These are phyloP conservation scores for Diacarnus erythraeanus DNA, from an alignment of 37 sponge, comb jelly and placozoan species.

Conservation along the genomic window DNA sequence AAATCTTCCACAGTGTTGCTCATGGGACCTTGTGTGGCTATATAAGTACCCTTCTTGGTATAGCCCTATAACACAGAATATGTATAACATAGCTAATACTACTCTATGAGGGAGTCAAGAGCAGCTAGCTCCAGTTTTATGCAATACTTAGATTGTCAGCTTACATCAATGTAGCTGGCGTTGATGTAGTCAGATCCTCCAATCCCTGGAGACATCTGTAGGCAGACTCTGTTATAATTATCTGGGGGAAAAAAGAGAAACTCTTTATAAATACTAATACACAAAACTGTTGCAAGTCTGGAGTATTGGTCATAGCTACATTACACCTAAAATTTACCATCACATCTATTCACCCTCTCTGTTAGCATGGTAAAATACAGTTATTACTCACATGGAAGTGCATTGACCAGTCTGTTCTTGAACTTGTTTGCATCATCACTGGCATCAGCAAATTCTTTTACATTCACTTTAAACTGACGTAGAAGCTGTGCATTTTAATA, in stretches of 20 bases:
- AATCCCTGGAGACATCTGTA: constrained; percentile 56
- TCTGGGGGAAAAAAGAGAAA: constrained; percentile 19
- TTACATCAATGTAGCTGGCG: constrained; percentile 74
- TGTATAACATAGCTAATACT: not conserved
- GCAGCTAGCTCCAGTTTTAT: too few relatives aligned
- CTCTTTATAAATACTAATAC: not conserved
- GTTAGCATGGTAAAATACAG: not conserved
- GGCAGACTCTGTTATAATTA: constrained; percentile 64
- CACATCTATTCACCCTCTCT: not conserved
- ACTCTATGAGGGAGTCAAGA: not conserved
- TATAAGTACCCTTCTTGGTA: constrained; percentile 46
- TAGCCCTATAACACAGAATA: constrained; percentile 41
- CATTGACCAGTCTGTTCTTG: constrained; percentile 76
- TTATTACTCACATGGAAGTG: constrained; percentile 69
- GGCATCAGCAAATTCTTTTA: constrained; percentile 56
- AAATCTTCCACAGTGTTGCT: constrained; percentile 70
- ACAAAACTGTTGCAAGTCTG: not conserved
- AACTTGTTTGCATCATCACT: constrained; percentile 60
- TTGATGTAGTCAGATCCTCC: constrained; percentile 88
- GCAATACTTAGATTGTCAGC: too few relatives aligned
- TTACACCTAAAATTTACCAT: too few relatives aligned
- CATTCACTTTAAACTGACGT: constrained; percentile 43
- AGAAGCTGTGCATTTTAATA: too few relatives aligned
- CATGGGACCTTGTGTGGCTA: constrained; percentile 83
- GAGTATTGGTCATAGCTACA: not conserved